Conservation (phyloP, 1,140 invertebrate genomes). For the Anagrus nilaparvatae region DNA sequence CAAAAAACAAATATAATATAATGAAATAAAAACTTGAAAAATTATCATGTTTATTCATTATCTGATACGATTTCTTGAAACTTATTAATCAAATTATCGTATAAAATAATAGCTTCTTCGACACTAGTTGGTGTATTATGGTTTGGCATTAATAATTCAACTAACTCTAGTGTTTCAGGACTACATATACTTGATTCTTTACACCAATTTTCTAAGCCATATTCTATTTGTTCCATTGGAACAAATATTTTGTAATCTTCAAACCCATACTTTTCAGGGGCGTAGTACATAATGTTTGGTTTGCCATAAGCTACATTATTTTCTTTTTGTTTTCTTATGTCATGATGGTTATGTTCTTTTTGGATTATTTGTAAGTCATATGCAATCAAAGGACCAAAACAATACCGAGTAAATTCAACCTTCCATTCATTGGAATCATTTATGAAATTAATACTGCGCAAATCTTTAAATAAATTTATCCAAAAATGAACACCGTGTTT, state of each 20-base stretch:
- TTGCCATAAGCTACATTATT: constrained; percentile 5
- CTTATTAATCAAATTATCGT: too few species aligned
- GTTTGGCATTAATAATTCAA: too few species aligned
- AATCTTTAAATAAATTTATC: constrained; percentile 16
- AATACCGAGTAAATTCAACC: constrained; percentile 13
- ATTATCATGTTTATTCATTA: too few species aligned
- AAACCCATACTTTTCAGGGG: constrained; percentile 5
- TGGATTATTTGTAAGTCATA: constrained; percentile 7
- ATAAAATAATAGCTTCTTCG: too few species aligned
- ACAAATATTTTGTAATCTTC: constrained; percentile 6
- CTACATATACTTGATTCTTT: too few species aligned
- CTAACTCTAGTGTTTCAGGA: too few species aligned
- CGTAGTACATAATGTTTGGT: constrained; percentile 15
- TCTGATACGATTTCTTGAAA: too few species aligned
- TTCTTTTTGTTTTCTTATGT: constrained; percentile 13
- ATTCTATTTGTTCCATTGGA: too few species aligned
- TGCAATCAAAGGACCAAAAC: constrained; percentile 13
- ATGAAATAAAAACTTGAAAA: too few species aligned
- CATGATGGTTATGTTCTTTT: constrained; percentile 13
- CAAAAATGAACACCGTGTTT: constrained; percentile 7
- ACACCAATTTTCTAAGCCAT: too few species aligned
- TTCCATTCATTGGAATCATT: constrained; percentile 12
- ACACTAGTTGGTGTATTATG: too few species aligned
- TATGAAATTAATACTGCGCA: constrained; percentile 7
- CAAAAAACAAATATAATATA: too few species aligned